These are phyloP conservation scores for Lasioglossum albipes DNA, from an alignment of 1,140 invertebrate genomes.

Conservation along the genomic window DNA sequence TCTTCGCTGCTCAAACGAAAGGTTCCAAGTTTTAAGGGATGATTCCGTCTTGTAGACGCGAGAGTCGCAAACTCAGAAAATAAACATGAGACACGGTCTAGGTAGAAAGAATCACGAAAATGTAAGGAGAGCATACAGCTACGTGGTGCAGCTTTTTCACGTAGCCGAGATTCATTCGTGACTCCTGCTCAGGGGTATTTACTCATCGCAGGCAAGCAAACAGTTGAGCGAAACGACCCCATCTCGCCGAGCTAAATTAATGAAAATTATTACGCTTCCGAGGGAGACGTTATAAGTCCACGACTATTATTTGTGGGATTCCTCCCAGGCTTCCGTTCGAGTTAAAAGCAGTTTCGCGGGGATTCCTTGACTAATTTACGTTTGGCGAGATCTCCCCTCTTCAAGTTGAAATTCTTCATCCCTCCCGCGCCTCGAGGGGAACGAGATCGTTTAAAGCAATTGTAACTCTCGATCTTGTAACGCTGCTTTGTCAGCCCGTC, in stretches of 20 bases:
- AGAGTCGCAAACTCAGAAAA: too few species aligned
- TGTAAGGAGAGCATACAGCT: not conserved
- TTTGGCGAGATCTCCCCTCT: not conserved
- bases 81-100: too few species aligned
- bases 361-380: constrained; percentile 29
- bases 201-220: constrained; percentile 6
- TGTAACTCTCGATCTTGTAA: not conserved
- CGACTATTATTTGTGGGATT: constrained; percentile 26
- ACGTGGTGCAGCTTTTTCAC: not conserved
- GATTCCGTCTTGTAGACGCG: too few species aligned
- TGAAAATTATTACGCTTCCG: constrained; percentile 28
- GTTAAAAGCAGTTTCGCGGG: not conserved
- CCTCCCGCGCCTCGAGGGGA: not conserved
- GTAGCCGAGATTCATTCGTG: not conserved
- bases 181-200: not conserved
- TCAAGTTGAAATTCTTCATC: not conserved
- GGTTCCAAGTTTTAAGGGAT: too few species aligned
- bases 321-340: not conserved
- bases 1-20: too few species aligned
- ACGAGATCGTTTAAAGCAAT: not conserved
- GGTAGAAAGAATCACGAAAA: too few species aligned
- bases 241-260: constrained; percentile 21
- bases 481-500: too few species aligned
- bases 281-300: constrained; percentile 23
- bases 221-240: not conserved